Evolutionary conservation across 2,888 invertebrate genomes (phyloP).

Genomic region (Julus scandinavius): DNA sequence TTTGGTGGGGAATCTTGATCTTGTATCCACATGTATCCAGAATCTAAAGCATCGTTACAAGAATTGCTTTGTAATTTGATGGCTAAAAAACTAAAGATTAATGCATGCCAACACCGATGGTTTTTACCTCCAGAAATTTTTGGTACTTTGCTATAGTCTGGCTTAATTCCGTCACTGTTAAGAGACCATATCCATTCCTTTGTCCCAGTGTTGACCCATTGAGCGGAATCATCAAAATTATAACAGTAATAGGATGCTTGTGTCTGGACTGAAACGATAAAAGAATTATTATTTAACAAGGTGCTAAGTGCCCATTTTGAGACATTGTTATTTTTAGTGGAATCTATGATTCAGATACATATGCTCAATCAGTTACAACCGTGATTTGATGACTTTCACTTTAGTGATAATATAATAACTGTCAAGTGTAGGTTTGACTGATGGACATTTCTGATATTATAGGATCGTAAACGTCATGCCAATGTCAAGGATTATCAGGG

Average conservation of each 20-base stretch:
- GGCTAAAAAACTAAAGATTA: not conserved
- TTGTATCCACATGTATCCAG: conserved; percentile 19
- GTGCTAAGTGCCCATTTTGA: too few relatives aligned
- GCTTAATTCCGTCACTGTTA: not conserved
- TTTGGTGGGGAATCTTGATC: not conserved
- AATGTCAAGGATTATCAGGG: too few relatives aligned
- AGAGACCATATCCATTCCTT: not conserved
- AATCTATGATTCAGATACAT: too few relatives aligned
- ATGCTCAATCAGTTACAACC: too few relatives aligned
- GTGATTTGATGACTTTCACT: too few relatives aligned
- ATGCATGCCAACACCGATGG: not conserved
- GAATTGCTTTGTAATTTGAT: not conserved
- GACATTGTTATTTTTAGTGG: too few relatives aligned
- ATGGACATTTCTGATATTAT: too few relatives aligned
- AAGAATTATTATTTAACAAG: not conserved
- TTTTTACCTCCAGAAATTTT: not conserved
- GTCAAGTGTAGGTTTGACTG: too few relatives aligned
- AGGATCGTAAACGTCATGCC: too few relatives aligned
- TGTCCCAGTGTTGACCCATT: not conserved
- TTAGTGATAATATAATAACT: too few relatives aligned
- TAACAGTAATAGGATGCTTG: not conserved
- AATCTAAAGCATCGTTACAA: not conserved
- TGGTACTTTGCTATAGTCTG: conserved; percentile 33
- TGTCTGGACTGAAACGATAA: not conserved
- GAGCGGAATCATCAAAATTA: not conserved